Conservation (phyloP, 2,113 vertebrate genomes). For the Polypterus bichir region DNA sequence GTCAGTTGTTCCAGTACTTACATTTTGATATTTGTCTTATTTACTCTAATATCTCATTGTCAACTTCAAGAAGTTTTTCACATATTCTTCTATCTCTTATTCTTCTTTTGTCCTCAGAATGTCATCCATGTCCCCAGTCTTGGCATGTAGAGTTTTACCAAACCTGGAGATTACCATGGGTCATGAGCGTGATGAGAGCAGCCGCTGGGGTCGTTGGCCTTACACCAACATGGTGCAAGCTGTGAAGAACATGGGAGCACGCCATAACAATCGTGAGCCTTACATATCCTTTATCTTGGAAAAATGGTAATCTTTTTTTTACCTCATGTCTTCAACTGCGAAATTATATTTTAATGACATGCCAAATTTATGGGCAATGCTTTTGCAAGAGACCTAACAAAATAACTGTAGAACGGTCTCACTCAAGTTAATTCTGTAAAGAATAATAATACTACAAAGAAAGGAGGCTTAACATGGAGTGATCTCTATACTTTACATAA, state of each 20-base stretch:
- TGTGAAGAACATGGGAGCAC: constrained; percentile 48
- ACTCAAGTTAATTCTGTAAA: no score
- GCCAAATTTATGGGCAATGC: no score
- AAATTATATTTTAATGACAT: no score
- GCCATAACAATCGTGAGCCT: constrained; percentile 38
- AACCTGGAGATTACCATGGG: constrained; percentile 49
- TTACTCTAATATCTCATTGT: neutral
- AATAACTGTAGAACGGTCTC: no score
- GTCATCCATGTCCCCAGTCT: constrained; percentile 44
- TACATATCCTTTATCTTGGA: constrained; percentile 45
- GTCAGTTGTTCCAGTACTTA: neutral
- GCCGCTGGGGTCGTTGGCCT: constrained; percentile 46
- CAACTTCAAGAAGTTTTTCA: neutral
- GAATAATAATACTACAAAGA: no score
- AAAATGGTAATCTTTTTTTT: no score
- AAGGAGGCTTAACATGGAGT: no score
- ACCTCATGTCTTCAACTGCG: no score
- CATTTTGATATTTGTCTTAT: neutral
- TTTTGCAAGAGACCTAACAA: no score
- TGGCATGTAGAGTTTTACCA: constrained; percentile 45
- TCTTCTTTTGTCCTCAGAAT: constrained; percentile 26
- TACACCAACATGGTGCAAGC: constrained; percentile 45
- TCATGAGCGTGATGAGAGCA: constrained; percentile 41
- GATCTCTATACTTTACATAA: no score
- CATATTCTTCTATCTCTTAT: neutral